Evolutionary conservation across 2,888 invertebrate genomes (phyloP).

Genomic region (Dasysyrphus albostriatus): DNA sequence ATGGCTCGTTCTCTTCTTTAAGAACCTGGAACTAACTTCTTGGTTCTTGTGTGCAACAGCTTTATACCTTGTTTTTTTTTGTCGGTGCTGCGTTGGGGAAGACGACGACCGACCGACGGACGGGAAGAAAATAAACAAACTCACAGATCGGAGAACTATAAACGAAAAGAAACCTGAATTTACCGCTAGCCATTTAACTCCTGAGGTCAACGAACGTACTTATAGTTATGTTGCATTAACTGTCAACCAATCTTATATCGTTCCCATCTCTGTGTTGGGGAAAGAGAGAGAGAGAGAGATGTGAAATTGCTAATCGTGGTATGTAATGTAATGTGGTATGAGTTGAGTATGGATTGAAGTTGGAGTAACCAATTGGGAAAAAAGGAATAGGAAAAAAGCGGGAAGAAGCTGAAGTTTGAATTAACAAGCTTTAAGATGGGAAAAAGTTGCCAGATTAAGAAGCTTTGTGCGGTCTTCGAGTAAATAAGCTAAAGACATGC

Average conservation of each 20-base stretch:
- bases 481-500: background rate
- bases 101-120: background rate
- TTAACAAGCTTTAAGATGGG: constrained; percentile 7
- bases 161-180: constrained; percentile 77
- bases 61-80: constrained; percentile 14
- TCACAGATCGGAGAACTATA: constrained; percentile 59
- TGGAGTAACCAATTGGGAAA: background rate
- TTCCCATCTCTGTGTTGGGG: background rate
- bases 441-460: background rate
- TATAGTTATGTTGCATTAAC: constrained; percentile 75
- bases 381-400: constrained; percentile 49
- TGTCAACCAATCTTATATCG: constrained; percentile 51
- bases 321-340: background rate
- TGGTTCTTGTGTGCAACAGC: constrained; percentile 6
- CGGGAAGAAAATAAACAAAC: constrained; percentile 63
- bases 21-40: constrained; percentile 41
- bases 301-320: background rate
- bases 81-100: background rate
- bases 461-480: background rate
- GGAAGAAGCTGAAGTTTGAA: constrained; percentile 38
- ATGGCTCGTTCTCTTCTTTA: constrained; percentile 39
- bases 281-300: constrained; percentile 21
- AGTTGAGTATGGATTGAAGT: background rate
- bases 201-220: constrained; percentile 79
- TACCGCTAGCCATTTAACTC: constrained; percentile 78